Evolutionary conservation across 2,888 invertebrate genomes (phyloP).

Genomic region (Ectemnius cavifrons): DNA sequence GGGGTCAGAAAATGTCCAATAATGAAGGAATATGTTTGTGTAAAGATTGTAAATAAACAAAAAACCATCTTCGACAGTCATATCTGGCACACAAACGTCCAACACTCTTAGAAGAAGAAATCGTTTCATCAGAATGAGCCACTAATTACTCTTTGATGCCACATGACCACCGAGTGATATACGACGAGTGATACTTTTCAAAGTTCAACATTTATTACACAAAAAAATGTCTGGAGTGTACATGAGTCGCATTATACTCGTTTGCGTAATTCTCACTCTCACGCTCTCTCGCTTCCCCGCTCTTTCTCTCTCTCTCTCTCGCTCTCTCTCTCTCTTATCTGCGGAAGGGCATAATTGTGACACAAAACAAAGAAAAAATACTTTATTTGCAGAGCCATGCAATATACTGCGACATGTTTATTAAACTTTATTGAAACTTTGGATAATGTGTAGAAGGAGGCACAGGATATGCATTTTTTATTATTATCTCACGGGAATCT

Average conservation of each 20-base stretch:
- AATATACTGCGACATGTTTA: conserved; percentile 59
- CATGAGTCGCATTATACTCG: conserved; percentile 62
- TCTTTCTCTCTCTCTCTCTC: conserved; percentile 42
- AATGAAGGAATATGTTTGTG: conserved; percentile 61
- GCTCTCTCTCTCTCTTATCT: conserved; percentile 56
- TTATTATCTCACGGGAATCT: conserved; percentile 71
- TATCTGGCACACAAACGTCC: conserved; percentile 70
- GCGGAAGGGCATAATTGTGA: conserved; percentile 62
- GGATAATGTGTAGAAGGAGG: conserved; percentile 69
- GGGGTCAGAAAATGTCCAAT: conserved; percentile 27
- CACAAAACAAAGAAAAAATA: conserved; percentile 63
- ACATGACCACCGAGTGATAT: conserved; percentile 73
- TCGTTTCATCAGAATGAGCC: conserved; percentile 30
- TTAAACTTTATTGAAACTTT: conserved; percentile 66
- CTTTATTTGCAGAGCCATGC: conserved; percentile 61
- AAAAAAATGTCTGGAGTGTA: conserved; percentile 68
- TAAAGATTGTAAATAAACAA: conserved; percentile 71
- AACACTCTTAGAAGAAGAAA: conserved; percentile 41
- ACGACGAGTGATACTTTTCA: conserved; percentile 62
- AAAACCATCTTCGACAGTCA: conserved; percentile 72
- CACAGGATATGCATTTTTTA: conserved; percentile 72
- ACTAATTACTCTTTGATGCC: conserved; percentile 64
- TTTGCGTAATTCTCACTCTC: conserved; percentile 40
- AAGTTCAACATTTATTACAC: conserved; percentile 71
- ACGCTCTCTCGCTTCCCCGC: conserved; percentile 50